phyloP scores from a whole-genome alignment of 2,113 vertebrate genomes.

The Forbesichthys agassizii region DNA sequence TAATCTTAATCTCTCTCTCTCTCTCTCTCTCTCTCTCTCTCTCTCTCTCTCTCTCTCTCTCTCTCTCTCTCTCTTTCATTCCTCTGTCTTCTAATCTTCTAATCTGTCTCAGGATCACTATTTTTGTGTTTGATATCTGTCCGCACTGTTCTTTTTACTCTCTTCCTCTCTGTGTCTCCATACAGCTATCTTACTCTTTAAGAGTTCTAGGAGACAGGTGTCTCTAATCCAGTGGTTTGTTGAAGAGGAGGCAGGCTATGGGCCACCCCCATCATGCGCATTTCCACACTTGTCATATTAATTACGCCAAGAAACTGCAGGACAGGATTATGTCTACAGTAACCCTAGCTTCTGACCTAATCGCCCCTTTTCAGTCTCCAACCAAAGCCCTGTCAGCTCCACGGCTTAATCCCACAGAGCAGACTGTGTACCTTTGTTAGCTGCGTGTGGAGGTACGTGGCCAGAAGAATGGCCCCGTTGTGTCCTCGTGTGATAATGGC shows the following conservation, averaged over 20 bases:
- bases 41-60: conserved; percentile 13
- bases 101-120: not conserved
- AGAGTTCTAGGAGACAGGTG: too few species aligned
- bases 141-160: not conserved
- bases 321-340: not conserved
- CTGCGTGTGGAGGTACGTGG: conserved; percentile 35
- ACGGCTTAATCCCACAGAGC: conserved; percentile 58
- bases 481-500: conserved; percentile 56
- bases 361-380: conserved; percentile 20
- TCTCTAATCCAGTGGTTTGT: too few species aligned
- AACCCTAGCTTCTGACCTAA: not conserved
- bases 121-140: not conserved
- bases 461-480: conserved; percentile 63
- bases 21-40: not conserved
- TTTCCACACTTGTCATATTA: not conserved
- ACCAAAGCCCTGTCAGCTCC: conserved; percentile 52
- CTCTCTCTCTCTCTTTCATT: conserved; percentile 4
- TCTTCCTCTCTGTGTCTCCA: not conserved
- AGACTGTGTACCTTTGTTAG: conserved; percentile 61
- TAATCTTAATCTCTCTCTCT: conserved; percentile 30
- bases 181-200: too few species aligned
- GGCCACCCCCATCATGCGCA: too few species aligned
- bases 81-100: not conserved
- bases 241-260: too few species aligned
- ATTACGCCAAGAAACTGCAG: not conserved